Conservation (phyloP, 1,140 invertebrate species). For the Aradophagus sp. region DNA sequence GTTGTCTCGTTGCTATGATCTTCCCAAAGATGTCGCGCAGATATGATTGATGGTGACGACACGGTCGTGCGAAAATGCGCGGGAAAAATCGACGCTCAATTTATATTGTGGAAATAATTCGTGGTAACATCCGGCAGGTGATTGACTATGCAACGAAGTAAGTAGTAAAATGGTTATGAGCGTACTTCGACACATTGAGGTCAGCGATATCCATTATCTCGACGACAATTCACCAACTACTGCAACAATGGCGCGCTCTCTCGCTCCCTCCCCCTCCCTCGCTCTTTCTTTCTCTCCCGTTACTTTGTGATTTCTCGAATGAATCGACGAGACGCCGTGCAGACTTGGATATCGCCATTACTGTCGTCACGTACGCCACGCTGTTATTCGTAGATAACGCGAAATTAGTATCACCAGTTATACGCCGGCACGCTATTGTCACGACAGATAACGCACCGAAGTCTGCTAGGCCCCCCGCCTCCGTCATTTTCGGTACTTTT, state of each 20-base stretch:
- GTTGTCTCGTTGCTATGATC: too few species aligned
- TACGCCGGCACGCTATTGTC: constrained; percentile 4
- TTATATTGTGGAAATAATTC: constrained; percentile 32
- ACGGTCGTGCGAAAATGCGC: constrained; percentile 29
- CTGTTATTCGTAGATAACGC: constrained; percentile 33
- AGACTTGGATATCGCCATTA: constrained; percentile 34
- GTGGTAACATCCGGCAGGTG: constrained; percentile 45
- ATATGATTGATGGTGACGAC: neutral
- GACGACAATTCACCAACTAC: constrained; percentile 22
- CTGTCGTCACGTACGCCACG: constrained; percentile 17
- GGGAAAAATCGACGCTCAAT: constrained; percentile 12
- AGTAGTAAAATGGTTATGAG: constrained; percentile 43
- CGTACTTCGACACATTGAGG: constrained; percentile 48
- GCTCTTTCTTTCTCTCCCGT: constrained; percentile 8
- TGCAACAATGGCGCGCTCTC: constrained; percentile 12
- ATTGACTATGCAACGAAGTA: constrained; percentile 46
- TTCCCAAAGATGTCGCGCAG: too few species aligned
- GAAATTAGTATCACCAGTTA: constrained; percentile 22
- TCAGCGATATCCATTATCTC: constrained; percentile 51
- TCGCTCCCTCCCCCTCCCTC: too few species aligned
- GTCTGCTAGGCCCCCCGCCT: too few species aligned
- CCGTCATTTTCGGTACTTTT: too few species aligned
- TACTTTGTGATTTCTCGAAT: constrained; percentile 35
- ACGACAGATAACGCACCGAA: too few species aligned
- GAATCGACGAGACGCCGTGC: constrained; percentile 35